These are phyloP conservation scores for Papilio aristodemus DNA, from an alignment of 1,140 invertebrate species.

Conservation along the genomic window DNA sequence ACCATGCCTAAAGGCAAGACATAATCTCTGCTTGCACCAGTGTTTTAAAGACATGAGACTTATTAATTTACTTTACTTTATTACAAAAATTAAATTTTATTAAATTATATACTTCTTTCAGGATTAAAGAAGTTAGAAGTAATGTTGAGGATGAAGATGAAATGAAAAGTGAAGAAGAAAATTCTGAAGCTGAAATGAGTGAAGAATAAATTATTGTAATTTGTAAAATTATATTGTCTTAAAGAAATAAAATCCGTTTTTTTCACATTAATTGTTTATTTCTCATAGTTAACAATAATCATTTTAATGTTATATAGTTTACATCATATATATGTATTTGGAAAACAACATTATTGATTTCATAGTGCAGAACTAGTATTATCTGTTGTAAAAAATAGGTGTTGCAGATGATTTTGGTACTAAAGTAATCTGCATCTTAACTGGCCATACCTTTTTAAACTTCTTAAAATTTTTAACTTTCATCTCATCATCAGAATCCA, in stretches of 20 bases:
- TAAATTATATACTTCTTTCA: conserved; percentile 25
- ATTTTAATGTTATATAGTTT: conserved; percentile 35
- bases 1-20: too few species aligned
- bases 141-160: conserved; percentile 39
- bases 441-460: conserved; percentile 73
- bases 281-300: neutral
- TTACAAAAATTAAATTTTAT: conserved; percentile 7
- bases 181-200: conserved; percentile 34
- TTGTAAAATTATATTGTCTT: too few species aligned
- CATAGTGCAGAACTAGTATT: neutral
- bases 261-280: conserved; percentile 3
- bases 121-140: conserved; percentile 35
- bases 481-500: conserved; percentile 39
- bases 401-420: conserved; percentile 30
- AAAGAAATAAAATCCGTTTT: conserved; percentile 34
- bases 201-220: conserved; percentile 40
- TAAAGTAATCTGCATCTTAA: conserved; percentile 59
- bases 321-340: conserved; percentile 4
- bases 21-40: too few species aligned
- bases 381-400: conserved; percentile 2
- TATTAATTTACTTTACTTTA: neutral
- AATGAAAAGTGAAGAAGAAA: conserved; percentile 12
- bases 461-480: conserved; percentile 69
- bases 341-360: neutral
- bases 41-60: too few species aligned